Evolutionary conservation across 2,888 invertebrate genomes (phyloP).

Genomic region (Diadromus collaris): DNA sequence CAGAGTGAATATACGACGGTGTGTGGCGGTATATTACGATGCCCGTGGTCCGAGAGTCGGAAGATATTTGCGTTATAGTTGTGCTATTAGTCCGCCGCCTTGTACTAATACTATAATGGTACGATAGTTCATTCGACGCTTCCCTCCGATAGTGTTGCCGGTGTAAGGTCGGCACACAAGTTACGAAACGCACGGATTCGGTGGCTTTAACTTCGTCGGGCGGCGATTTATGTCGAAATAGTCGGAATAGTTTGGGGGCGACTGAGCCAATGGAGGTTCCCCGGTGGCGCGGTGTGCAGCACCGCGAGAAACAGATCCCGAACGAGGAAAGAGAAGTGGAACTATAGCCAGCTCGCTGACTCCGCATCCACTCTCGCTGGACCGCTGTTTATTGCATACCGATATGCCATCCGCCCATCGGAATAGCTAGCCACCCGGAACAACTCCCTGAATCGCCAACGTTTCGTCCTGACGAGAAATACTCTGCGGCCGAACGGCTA

Average conservation of each 20-base stretch:
- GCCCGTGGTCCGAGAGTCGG: not conserved
- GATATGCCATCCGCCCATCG: constrained; percentile 61
- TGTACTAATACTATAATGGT: constrained; percentile 39
- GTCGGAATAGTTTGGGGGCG: constrained; percentile 61
- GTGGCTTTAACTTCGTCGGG: constrained; percentile 54
- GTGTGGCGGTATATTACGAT: not conserved
- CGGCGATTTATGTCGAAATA: constrained; percentile 65
- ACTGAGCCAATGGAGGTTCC: constrained; percentile 3
- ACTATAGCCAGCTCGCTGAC: constrained; percentile 35
- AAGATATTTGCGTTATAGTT: constrained; percentile 43
- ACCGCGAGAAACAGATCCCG: constrained; percentile 19
- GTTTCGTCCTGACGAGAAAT: constrained; percentile 30
- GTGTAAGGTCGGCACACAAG: constrained; percentile 22
- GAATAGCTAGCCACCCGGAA: constrained; percentile 26
- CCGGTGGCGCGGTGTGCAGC: constrained; percentile 1
- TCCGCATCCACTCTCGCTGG: constrained; percentile 41
- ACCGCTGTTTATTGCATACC: constrained; percentile 65
- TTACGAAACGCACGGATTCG: constrained; percentile 47
- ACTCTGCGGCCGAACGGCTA: constrained; percentile 2
- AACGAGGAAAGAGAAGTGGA: constrained; percentile 13
- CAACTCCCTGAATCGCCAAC: constrained; percentile 38
- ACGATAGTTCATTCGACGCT: constrained; percentile 53
- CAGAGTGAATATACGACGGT: not conserved
- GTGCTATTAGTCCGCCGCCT: constrained; percentile 33
- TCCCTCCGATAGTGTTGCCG: not conserved